These are phyloP conservation scores for Sebastes flavidus DNA, from an alignment of 2,797 vertebrate species.

Conservation along the genomic window DNA sequence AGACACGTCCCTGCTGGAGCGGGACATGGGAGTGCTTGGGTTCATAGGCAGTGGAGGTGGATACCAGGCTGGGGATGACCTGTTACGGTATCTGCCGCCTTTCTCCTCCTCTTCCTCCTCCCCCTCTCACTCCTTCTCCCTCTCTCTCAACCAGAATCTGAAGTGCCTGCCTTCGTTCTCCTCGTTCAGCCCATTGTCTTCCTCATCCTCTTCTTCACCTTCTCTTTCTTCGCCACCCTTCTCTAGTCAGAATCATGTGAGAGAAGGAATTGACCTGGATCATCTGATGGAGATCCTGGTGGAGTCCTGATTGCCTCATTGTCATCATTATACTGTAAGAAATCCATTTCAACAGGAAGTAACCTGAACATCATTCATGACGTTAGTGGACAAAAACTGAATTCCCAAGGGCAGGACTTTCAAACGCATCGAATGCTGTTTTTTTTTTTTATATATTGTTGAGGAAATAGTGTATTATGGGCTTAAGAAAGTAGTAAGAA, in stretches of 20 bases:
- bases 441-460: neutral
- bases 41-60: slow-evolving; percentile 39
- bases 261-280: slow-evolving; percentile 83
- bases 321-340: neutral
- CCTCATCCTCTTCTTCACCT: slow-evolving; percentile 56
- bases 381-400: slow-evolving; percentile 5
- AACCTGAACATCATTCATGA: neutral
- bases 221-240: slow-evolving; percentile 25
- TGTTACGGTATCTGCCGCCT: slow-evolving; percentile 66
- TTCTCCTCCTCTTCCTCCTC: slow-evolving; percentile 22
- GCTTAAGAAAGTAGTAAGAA: slow-evolving; percentile 30
- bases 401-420: neutral
- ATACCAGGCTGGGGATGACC: slow-evolving; percentile 43
- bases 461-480: neutral
- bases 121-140: slow-evolving; percentile 50
- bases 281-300: slow-evolving; percentile 87
- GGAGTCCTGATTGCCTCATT: slow-evolving; percentile 70
- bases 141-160: slow-evolving; percentile 55
- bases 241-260: slow-evolving; percentile 43
- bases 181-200: slow-evolving; percentile 39
- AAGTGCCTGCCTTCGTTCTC: slow-evolving; percentile 73
- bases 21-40: slow-evolving; percentile 64
- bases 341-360: neutral
- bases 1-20: slow-evolving; percentile 83
- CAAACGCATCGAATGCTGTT: neutral